These are phyloP conservation scores for Chironomus tentans DNA, from an alignment of 2,888 invertebrate genomes.

Conservation along the genomic window DNA sequence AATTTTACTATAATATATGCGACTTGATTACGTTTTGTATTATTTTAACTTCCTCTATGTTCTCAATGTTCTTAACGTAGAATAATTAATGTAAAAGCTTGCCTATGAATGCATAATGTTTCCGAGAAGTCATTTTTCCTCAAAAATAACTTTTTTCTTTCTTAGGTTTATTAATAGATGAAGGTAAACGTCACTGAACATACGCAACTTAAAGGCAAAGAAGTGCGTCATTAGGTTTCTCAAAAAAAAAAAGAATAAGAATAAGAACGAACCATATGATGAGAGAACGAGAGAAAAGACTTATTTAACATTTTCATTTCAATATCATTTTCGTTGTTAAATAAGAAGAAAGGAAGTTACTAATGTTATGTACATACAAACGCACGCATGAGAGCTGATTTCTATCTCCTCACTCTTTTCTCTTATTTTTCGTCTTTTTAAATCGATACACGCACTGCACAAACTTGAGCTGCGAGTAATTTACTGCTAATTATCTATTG, in stretches of 20 bases:
- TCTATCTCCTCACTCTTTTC: not conserved
- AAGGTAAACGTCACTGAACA: not conserved
- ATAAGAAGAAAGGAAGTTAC: not conserved
- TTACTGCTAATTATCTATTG: slow-evolving; percentile 11
- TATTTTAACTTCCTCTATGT: not conserved
- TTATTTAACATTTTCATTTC: too few relatives aligned
- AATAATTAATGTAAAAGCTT: too few relatives aligned
- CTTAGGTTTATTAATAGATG: too few relatives aligned
- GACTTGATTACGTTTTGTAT: slow-evolving; percentile 12
- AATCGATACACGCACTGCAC: not conserved
- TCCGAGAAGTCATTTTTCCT: too few relatives aligned
- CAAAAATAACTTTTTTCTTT: too few relatives aligned
- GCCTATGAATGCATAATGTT: too few relatives aligned
- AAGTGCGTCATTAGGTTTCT: not conserved
- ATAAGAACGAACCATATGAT: not conserved
- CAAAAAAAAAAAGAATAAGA: too few relatives aligned
- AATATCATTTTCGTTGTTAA: too few relatives aligned
- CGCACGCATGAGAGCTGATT: not conserved
- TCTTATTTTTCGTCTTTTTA: too few relatives aligned
- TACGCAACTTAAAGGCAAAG: not conserved
- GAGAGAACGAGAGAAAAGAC: not conserved
- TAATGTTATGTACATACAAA: not conserved
- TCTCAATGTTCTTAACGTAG: not conserved
- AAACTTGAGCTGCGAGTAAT: not conserved
- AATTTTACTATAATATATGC: slow-evolving; percentile 1